Base-by-base conservation (phyloP, 2,888 invertebrate species). In the Lithophane ornitopus region DNA sequence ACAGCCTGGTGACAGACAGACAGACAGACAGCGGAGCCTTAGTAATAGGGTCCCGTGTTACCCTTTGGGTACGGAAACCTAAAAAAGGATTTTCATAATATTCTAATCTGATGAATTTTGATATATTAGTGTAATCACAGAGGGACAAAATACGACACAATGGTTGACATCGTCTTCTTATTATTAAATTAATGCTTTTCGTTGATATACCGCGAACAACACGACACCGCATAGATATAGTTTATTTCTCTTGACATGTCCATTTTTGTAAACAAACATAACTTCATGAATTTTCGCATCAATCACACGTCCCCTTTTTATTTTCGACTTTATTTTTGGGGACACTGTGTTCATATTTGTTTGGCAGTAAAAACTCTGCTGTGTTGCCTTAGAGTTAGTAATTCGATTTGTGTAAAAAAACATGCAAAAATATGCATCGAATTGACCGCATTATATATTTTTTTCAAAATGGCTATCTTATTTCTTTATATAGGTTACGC, bases 121-220 rank as follows among this genome's bases (percentile, higher is more conserved):
- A 14, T 41, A n/a, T 1, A 28, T 52, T 16, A 41, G 16, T 41
- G 22, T 12, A 46, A 46, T 74, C 44, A 66, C 69, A 66, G 46
- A 59, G 26, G 78, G 74, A 61, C 11, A 16, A 41, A 14, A 2
- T 76, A 81, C n/a, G 54, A 59, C 22, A 59, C 66, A 59, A 81
- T 70, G 70, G 75, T 56, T 75, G 44, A 76, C 11, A n/a, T 61
- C 26, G 12, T 67, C 26, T 67, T 70, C 49, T 68, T 59, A 41
- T 75, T 70, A 54, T 68, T 63, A 49, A 65, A 39, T 49, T 67
- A 22, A 52, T 59, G 34, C 44, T 75, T 80, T 68, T 68, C 16
- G 26, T 80, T 80, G 28, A 26, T 41, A 59, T 39, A 49, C 7
- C 1, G 2, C 46, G 34, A 41, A 0, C 12, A 16, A 62, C 39